Conservation (phyloP, 2,888 invertebrate genomes). For the Apamea epomidion region DNA sequence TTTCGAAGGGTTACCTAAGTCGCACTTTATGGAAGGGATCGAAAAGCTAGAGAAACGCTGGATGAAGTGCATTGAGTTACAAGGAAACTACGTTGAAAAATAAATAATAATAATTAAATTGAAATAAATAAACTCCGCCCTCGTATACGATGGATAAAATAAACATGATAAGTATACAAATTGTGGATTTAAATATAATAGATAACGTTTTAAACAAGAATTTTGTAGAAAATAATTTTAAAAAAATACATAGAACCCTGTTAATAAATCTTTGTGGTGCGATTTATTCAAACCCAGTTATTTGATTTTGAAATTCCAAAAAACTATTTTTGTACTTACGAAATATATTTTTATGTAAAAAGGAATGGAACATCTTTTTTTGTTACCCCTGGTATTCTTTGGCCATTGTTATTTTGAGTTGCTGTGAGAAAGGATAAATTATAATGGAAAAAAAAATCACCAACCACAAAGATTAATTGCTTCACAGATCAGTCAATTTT, state of each 20-base stretch:
- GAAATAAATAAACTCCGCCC: too few species aligned
- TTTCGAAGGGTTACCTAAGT: too few species aligned
- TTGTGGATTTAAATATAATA: background rate
- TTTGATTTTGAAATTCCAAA: background rate
- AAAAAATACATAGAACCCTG: background rate
- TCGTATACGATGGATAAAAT: conserved; percentile 1
- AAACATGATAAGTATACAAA: background rate
- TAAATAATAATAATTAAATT: too few species aligned
- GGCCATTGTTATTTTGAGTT: conserved; percentile 13
- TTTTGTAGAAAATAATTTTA: background rate
- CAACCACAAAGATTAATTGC: background rate
- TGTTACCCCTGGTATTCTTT: conserved; percentile 9
- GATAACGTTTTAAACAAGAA: background rate
- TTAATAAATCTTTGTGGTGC: conserved; percentile 12
- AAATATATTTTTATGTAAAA: conserved; percentile 10
- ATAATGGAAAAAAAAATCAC: background rate
- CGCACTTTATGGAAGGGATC: too few species aligned
- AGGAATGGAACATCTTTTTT: background rate
- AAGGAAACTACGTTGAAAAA: too few species aligned
- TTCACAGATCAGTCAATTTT: background rate
- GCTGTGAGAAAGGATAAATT: conserved; percentile 10
- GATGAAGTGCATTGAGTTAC: too few species aligned
- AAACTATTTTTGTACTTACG: conserved; percentile 8
- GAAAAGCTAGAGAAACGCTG: too few species aligned
- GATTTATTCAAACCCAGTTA: background rate